Conservation (phyloP, 2,797 vertebrate genomes). For the Antrozous pallidus region DNA sequence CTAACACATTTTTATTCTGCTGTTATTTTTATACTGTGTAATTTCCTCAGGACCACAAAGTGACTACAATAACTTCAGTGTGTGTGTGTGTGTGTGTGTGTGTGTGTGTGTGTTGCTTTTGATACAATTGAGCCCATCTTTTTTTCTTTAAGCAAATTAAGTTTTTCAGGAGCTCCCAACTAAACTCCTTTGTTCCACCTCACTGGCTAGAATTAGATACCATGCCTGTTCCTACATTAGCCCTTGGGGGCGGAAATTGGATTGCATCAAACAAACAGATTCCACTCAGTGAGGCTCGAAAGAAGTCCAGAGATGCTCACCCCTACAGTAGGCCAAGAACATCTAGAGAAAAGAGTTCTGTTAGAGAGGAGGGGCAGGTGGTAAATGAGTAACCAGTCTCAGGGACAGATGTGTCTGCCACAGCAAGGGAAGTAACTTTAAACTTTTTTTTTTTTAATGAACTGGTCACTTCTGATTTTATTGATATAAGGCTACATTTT, state of each 20-base stretch:
- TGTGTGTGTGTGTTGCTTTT: background rate
- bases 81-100: background rate
- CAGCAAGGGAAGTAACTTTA: background rate
- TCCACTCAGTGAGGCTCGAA: rapidly evolving
- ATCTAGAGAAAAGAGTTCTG: background rate
- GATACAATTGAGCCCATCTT: background rate
- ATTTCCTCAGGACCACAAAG: background rate
- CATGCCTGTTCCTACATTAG: background rate
- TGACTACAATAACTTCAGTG: background rate
- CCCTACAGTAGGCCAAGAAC: rapidly evolving
- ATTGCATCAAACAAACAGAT: background rate
- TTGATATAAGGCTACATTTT: conserved; percentile 76
- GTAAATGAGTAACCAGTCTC: background rate
- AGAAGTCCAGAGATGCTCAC: background rate
- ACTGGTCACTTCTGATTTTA: conserved; percentile 86
- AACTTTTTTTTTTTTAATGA: conserved; percentile 80
- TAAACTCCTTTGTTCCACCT: background rate
- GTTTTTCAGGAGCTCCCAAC: background rate
- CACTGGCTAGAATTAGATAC: background rate
- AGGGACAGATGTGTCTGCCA: background rate
- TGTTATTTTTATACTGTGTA: background rate
- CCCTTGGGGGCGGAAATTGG: background rate
- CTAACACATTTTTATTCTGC: background rate
- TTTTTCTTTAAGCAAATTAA: background rate
- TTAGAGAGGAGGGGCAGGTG: background rate